Evolutionary conservation across 2,797 vertebrate species (phyloP).

Genomic region (Epinephelus awoara): DNA sequence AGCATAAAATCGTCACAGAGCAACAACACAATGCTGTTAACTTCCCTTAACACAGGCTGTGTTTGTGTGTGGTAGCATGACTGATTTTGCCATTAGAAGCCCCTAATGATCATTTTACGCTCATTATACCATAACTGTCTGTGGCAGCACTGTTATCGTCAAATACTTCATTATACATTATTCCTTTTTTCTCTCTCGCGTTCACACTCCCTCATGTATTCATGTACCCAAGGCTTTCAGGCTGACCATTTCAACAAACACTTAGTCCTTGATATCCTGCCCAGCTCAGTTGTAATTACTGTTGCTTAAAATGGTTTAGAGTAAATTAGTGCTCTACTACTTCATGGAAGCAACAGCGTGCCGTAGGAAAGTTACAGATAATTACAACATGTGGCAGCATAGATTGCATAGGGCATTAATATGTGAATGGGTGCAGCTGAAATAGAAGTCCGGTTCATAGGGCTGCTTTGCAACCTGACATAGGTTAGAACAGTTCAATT

Average conservation of each 20-base stretch:
- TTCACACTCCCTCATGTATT: conserved; percentile 16
- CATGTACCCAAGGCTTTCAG: conserved; percentile 22
- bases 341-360: conserved; percentile 4
- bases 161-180: conserved; percentile 55
- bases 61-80: conserved; percentile 73
- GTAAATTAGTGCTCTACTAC: conserved; percentile 28
- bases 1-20: conserved; percentile 46
- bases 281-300: conserved; percentile 41
- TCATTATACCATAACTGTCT: conserved; percentile 65
- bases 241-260: conserved; percentile 52
- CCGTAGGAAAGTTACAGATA: conserved; percentile 24
- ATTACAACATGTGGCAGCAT: conserved; percentile 8
- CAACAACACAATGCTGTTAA: conserved; percentile 50
- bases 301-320: conserved; percentile 37
- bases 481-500: background rate
- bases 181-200: conserved; percentile 5
- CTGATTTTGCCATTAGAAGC: conserved; percentile 74
- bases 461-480: background rate
- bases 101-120: conserved; percentile 76
- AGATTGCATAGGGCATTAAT: background rate
- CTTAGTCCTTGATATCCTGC: conserved; percentile 27
- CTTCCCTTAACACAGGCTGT: conserved; percentile 45
- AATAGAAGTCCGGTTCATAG: background rate
- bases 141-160: conserved; percentile 57
- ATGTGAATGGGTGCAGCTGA: background rate